phyloP scores from a whole-genome alignment of 2,888 invertebrate genomes.

The Caenorhabditis sp. region DNA sequence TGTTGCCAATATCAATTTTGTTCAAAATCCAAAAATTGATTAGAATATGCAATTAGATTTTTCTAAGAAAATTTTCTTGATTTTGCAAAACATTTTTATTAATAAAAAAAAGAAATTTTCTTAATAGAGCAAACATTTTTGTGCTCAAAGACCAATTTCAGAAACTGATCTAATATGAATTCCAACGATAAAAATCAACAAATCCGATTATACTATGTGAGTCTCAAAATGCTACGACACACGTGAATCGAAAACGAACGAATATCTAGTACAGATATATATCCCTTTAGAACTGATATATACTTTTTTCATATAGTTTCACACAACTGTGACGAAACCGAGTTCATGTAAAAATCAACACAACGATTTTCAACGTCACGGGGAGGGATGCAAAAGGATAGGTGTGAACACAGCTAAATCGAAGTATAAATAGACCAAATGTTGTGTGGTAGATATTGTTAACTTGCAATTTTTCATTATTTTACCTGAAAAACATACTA shows the following conservation, averaged over 20 bases:
- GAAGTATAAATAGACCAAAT: not conserved
- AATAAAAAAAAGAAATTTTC: too few relatives aligned
- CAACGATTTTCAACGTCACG: not conserved
- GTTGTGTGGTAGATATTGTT: not conserved
- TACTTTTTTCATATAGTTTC: too few relatives aligned
- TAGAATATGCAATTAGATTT: too few relatives aligned
- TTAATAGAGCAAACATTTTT: too few relatives aligned
- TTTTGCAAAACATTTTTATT: too few relatives aligned
- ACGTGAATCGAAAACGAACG: not conserved
- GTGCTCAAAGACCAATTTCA: too few relatives aligned
- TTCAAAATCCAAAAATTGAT: too few relatives aligned
- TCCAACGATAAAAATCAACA: not conserved
- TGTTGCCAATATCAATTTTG: too few relatives aligned
- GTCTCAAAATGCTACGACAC: not conserved
- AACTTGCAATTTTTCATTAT: too few relatives aligned
- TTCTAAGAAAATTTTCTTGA: too few relatives aligned
- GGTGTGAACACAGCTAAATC: not conserved
- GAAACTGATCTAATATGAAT: not conserved
- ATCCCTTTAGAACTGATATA: too few relatives aligned
- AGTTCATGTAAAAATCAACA: not conserved
- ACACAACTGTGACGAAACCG: not conserved
- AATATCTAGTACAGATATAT: not conserved
- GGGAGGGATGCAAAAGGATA: not conserved
- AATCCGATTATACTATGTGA: not conserved
- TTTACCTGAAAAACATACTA: too few relatives aligned